Conservation (phyloP, 2,797 vertebrate genomes). For the Cuniculus paca region DNA sequence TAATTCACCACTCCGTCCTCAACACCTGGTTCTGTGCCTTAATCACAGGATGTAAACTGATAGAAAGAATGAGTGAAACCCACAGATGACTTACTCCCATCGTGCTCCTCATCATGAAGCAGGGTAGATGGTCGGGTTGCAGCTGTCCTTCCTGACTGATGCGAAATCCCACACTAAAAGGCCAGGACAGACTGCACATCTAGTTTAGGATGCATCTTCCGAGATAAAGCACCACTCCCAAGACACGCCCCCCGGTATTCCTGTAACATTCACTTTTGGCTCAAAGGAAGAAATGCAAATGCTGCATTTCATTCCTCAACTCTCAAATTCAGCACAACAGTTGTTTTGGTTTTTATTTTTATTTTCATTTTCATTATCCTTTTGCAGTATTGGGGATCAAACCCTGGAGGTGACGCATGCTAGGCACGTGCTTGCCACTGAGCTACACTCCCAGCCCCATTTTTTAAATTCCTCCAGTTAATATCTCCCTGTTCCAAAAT, state of each 20-base stretch:
- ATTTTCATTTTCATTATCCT: not conserved
- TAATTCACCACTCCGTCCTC: not conserved
- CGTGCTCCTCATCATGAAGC: not conserved
- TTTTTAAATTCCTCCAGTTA: conserved; percentile 23
- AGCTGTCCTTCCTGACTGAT: not conserved
- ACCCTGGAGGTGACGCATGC: fast-evolving
- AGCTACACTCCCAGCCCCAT: not conserved
- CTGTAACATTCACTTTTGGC: not conserved
- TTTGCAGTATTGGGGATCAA: not conserved
- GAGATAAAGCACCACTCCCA: not conserved
- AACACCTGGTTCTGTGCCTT: not conserved
- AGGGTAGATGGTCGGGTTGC: not conserved
- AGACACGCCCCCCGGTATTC: not conserved
- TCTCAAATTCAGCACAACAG: not conserved
- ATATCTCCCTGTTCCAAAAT: conserved; percentile 9
- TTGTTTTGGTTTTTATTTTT: not conserved
- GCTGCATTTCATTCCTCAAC: not conserved
- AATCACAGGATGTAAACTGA: not conserved
- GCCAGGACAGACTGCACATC: fast-evolving
- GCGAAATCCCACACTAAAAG: not conserved
- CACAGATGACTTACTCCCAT: not conserved
- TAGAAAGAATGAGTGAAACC: not conserved
- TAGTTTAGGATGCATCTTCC: not conserved
- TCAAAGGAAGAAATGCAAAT: not conserved
- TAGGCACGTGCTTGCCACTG: not conserved